Evolutionary conservation across 2,797 vertebrate genomes (phyloP).

Genomic region (Halcyon leucocephala): DNA sequence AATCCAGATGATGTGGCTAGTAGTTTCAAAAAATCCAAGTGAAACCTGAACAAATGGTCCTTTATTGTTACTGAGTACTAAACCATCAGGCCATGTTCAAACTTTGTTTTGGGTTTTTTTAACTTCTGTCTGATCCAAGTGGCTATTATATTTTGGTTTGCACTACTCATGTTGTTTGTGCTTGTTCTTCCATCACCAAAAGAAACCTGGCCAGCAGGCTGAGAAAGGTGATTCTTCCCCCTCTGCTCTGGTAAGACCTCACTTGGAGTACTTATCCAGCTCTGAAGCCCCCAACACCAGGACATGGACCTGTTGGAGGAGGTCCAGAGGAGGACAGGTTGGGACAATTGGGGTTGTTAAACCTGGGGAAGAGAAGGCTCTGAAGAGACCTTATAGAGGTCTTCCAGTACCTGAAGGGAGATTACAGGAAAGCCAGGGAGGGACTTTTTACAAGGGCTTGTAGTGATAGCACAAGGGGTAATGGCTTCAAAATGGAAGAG

Average conservation of each 20-base stretch:
- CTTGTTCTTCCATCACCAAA: neutral
- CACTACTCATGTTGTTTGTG: neutral
- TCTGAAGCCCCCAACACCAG: neutral
- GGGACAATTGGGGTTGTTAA: too few species aligned
- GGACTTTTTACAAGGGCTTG: too few species aligned
- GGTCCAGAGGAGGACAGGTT: too few species aligned
- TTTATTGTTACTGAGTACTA: neutral
- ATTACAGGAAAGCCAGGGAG: too few species aligned
- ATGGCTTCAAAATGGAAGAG: neutral
- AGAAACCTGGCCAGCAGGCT: neutral
- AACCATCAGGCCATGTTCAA: neutral
- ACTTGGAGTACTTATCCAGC: neutral
- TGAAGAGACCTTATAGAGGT: too few species aligned
- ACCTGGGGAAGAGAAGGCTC: too few species aligned
- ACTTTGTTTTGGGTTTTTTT: neutral
- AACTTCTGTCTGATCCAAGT: neutral
- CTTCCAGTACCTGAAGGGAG: too few species aligned
- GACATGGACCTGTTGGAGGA: too few species aligned
- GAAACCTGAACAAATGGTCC: neutral
- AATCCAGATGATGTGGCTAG: neutral
- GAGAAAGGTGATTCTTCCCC: neutral
- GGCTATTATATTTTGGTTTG: neutral
- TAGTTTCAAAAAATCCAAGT: neutral
- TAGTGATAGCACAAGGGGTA: neutral
- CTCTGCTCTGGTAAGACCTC: neutral